Evolutionary conservation across 2,797 vertebrate species (phyloP).

Genomic region (Numenius phaeopus): DNA sequence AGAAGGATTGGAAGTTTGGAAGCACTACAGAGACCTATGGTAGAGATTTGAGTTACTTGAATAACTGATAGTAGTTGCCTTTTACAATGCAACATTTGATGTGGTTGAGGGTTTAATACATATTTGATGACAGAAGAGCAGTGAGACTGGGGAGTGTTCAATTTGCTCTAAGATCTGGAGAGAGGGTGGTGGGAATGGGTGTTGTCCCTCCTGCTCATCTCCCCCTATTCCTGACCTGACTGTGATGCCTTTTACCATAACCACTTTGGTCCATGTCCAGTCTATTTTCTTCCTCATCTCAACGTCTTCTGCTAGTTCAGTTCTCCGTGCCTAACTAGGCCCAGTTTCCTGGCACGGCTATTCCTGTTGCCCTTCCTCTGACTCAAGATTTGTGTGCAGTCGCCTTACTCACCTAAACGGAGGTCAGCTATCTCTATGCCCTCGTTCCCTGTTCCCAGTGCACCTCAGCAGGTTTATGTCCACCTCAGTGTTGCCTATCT

Average conservation of each 20-base stretch:
- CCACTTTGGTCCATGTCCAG: background rate
- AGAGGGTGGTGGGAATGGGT: background rate
- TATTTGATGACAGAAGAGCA: background rate
- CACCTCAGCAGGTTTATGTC: background rate
- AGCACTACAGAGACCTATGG: background rate
- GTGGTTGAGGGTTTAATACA: background rate
- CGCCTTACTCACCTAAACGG: background rate
- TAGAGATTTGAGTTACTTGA: background rate
- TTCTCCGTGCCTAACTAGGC: background rate
- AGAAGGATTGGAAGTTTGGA: background rate
- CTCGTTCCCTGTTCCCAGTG: background rate
- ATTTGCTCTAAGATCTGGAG: background rate
- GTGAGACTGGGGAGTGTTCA: background rate
- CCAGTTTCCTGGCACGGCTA: background rate
- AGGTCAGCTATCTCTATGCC: background rate
- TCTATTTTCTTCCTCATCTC: background rate
- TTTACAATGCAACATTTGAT: background rate
- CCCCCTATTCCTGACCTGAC: background rate
- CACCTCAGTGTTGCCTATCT: background rate
- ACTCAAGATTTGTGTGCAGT: background rate
- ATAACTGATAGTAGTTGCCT: background rate
- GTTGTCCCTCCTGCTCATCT: background rate
- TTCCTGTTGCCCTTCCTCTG: background rate
- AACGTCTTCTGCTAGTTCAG: background rate
- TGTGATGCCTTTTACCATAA: background rate